These are phyloP conservation scores for Agriotes lineatus DNA, from an alignment of 2,888 invertebrate genomes.

Conservation along the genomic window DNA sequence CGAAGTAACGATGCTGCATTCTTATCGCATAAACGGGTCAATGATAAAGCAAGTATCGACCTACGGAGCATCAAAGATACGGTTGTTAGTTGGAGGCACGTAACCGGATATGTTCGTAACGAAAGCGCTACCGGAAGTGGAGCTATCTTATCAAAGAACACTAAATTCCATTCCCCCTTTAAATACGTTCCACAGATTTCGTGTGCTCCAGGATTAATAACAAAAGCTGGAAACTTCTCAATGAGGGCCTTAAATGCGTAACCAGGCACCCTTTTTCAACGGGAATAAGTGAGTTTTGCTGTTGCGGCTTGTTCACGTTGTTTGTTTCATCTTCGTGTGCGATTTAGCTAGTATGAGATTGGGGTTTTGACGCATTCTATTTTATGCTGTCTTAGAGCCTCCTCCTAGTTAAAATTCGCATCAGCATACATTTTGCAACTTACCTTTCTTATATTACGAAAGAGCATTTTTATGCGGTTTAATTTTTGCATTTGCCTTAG, in stretches of 20 bases:
- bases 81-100: constrained; percentile 36
- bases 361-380: no score
- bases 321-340: no score
- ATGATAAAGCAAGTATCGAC: constrained; percentile 26
- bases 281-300: no score
- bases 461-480: no score
- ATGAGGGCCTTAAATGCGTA: background rate
- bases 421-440: no score
- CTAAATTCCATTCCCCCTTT: constrained; percentile 30
- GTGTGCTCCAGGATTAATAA: background rate
- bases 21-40: constrained; percentile 33
- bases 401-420: no score
- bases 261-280: no score
- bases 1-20: constrained; percentile 3
- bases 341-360: no score
- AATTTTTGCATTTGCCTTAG: no score
- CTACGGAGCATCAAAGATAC: constrained; percentile 30
- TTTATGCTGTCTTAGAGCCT: no score
- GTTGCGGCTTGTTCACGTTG: no score
- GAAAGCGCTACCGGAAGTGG: constrained; percentile 40
- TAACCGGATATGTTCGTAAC: constrained; percentile 42
- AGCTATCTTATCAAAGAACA: constrained; percentile 40
- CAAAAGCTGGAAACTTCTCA: background rate
- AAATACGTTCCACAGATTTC: constrained; percentile 12
- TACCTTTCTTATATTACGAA: no score